Percentiles rank a stretch among this genome's conserved stretches.
phyloP scores from a whole-genome alignment of 2,888 invertebrate genomes.

The Cheilosia pagana region DNA sequence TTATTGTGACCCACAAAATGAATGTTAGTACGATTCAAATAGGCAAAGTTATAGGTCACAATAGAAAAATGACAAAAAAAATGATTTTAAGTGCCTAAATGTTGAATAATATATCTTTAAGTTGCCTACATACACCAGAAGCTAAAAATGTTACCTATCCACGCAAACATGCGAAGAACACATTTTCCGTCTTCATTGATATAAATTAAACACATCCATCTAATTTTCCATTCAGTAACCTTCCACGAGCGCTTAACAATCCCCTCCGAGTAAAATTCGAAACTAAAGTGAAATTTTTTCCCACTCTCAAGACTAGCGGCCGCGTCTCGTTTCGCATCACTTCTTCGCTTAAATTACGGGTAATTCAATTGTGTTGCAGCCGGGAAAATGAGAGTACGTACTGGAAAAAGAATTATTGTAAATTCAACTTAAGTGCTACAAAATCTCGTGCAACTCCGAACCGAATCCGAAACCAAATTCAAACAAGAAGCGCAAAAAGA shows the following conservation, averaged over 20 bases:
- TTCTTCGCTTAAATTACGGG: conserved; percentile 53
- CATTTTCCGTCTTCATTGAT: not conserved
- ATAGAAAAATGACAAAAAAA: too few species aligned
- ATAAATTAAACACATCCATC: not conserved
- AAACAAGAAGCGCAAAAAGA: not conserved
- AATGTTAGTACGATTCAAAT: too few species aligned
- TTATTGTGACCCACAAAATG: too few species aligned
- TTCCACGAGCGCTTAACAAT: conserved; percentile 25
- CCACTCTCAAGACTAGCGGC: conserved; percentile 8
- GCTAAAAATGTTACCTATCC: not conserved
- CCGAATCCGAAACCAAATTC: not conserved
- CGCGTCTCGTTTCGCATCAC: conserved; percentile 52
- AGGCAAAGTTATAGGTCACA: too few species aligned
- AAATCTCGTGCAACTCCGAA: conserved; percentile 1
- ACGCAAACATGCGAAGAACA: not conserved
- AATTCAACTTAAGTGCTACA: conserved; percentile 59
- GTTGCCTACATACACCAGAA: too few species aligned
- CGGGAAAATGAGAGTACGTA: conserved; percentile 15
- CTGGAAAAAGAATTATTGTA: conserved; percentile 36
- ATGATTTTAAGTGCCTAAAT: too few species aligned
- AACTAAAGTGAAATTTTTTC: conserved; percentile 40
- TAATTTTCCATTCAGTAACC: conserved; percentile 3
- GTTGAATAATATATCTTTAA: too few species aligned
- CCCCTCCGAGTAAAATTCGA: conserved; percentile 7
- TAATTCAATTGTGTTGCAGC: conserved; percentile 68